Base-by-base conservation (phyloP, 2,888 invertebrate species). In the Ectemnius lituratus region DNA sequence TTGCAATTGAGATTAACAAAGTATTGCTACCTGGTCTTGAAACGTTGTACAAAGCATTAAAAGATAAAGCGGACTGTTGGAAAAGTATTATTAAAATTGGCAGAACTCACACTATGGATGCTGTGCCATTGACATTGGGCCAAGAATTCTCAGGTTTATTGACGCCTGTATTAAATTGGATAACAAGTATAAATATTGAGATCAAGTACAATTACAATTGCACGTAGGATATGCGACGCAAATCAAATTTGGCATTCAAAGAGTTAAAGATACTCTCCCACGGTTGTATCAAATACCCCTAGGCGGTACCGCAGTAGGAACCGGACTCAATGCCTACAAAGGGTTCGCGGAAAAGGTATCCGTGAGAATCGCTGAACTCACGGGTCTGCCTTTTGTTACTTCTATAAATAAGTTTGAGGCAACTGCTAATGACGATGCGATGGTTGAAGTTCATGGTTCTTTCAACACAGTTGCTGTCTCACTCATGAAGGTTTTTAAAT, bases 371-470 rank as follows among this genome's bases (percentile, higher is more conserved):
- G 93, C 96, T 0, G 91, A 93, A 68, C 92, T 97, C 1, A 98
- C 98, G 28, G 94, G 95, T 91, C 93, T 99, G 63, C 98, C 98
- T 0, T 99, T 99, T 91, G 95, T 95, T 49, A 94, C 97, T 0
- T 98, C 99, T 0, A 98, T 97, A 0, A 99, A 99, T 92, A 98
- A 98, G 92, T 99, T 99, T 91, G 99, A 99, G 91, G 98, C 97
- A 0, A 92, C 99, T 16, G 99, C 98, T 0, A 93, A 94, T 11
- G 97, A 98, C 88, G 99, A 99, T 91, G 93, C 98, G 0, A 93
- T 99, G 92, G 98, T 99, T 28, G 99, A 99, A 91, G 97, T 99
- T 0, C 97, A 97, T 52, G 99, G 99, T 0, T 96, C 97, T 0
- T 92, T 99, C 6, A 99, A 99, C 91, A 95, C 95, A 0, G 90